Evolutionary conservation across 2,113 vertebrate species (phyloP).

Genomic region (Chloebia gouldiae): DNA sequence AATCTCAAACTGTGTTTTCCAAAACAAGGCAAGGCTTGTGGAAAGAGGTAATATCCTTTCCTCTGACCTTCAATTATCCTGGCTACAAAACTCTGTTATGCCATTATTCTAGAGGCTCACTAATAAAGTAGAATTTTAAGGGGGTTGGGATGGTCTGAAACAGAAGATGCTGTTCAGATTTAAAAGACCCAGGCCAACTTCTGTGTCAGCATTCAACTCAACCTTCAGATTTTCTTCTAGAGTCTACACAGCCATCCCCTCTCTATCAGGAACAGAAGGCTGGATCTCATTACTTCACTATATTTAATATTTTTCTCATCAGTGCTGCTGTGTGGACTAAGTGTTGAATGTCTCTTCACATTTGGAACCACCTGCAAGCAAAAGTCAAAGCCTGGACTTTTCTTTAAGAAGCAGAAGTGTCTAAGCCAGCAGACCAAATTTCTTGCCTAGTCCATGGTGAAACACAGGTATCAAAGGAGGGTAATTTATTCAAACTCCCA

Average conservation of each 20-base stretch:
- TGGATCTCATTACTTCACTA: not conserved
- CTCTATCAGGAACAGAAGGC: not conserved
- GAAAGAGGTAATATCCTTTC: not conserved
- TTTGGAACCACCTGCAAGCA: not conserved
- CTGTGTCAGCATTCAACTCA: not conserved
- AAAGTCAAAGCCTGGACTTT: not conserved
- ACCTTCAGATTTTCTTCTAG: not conserved
- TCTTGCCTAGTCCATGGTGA: not conserved
- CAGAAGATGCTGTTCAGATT: not conserved
- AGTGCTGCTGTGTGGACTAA: not conserved
- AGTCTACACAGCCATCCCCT: not conserved
- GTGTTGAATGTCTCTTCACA: not conserved
- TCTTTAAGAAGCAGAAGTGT: not conserved
- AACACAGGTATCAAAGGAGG: not conserved
- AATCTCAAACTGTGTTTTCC: not conserved
- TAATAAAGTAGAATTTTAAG: not conserved
- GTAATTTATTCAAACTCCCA: not conserved
- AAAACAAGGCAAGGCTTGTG: not conserved
- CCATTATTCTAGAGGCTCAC: not conserved
- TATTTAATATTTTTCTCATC: not conserved
- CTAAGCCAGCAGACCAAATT: not conserved
- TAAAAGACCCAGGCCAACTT: not conserved
- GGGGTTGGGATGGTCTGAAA: not conserved
- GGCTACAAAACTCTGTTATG: not conserved
- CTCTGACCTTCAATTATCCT: not conserved